phyloP scores from a whole-genome alignment of 2,797 vertebrate genomes.

The Hippopotamyrus pictus region DNA sequence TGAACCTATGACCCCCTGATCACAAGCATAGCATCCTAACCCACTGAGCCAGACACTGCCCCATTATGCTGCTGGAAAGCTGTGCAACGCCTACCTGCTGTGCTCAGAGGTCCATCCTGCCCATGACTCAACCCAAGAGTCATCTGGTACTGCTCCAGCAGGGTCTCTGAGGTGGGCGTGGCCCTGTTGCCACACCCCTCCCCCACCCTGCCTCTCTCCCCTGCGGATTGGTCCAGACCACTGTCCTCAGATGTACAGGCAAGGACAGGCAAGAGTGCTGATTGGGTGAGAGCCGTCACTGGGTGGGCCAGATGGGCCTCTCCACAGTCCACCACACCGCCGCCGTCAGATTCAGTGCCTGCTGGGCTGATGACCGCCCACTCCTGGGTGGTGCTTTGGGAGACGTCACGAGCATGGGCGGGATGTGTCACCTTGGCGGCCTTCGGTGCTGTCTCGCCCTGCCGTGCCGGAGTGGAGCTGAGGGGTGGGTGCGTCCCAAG shows the following conservation, averaged over 20 bases:
- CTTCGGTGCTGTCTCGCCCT: background rate
- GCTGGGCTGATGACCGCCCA: constrained; percentile 30
- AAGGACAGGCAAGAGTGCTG: constrained; percentile 28
- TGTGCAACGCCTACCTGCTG: constrained; percentile 44
- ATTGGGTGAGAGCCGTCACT: background rate
- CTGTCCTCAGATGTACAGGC: constrained; percentile 41
- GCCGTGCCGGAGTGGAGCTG: background rate
- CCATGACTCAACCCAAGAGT: constrained; percentile 41
- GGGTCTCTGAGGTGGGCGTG: constrained; percentile 41
- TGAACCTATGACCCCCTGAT: background rate
- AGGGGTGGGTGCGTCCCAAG: constrained; percentile 24
- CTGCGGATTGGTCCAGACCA: constrained; percentile 43
- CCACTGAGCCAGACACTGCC: background rate
- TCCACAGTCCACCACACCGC: background rate
- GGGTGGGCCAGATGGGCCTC: background rate
- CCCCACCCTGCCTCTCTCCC: background rate
- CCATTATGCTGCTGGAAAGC: background rate
- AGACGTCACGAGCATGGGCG: constrained; percentile 37
- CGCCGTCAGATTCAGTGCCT: constrained; percentile 29
- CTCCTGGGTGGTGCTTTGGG: constrained; percentile 22
- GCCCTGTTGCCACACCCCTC: constrained; percentile 11
- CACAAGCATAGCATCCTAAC: background rate
- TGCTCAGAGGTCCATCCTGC: constrained; percentile 36
- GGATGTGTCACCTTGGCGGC: background rate
- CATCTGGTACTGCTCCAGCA: constrained; percentile 54